Evolutionary conservation across 2,797 vertebrate species (phyloP).

Genomic region (Pseudomugil gertrudae): DNA sequence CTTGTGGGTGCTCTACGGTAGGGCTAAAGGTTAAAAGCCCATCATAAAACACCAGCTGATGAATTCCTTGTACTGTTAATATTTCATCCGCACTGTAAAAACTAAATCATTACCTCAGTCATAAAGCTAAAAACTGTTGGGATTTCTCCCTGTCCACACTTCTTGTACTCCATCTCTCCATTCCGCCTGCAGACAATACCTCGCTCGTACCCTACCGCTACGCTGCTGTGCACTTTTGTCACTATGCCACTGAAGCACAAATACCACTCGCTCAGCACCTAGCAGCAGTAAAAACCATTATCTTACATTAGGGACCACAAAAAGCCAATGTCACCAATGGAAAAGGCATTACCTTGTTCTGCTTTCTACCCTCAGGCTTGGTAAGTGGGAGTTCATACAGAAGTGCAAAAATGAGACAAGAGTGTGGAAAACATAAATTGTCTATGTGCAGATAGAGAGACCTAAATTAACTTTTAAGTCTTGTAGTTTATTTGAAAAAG

Average conservation of each 20-base stretch:
- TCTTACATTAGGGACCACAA: constrained; percentile 45
- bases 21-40: constrained; percentile 61
- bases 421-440: not conserved
- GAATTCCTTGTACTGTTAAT: constrained; percentile 49
- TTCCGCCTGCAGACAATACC: constrained; percentile 17
- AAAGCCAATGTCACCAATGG: constrained; percentile 46
- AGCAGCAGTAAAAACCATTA: constrained; percentile 53
- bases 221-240: constrained; percentile 30
- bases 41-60: constrained; percentile 44
- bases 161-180: constrained; percentile 8
- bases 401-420: constrained; percentile 19
- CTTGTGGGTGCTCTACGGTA: constrained; percentile 13
- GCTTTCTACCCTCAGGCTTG: constrained; percentile 28
- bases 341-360: constrained; percentile 42
- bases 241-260: constrained; percentile 51
- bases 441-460: not conserved
- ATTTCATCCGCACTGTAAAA: constrained; percentile 64
- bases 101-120: constrained; percentile 35
- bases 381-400: constrained; percentile 28
- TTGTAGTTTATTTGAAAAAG: not conserved
- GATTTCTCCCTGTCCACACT: not conserved
- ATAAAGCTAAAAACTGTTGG: constrained; percentile 24
- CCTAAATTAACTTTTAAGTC: not conserved
- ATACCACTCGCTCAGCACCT: constrained; percentile 47
- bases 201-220: not conserved